Evolutionary conservation across 2,888 invertebrate genomes (phyloP).

Genomic region (Eupithecia insigniata): DNA sequence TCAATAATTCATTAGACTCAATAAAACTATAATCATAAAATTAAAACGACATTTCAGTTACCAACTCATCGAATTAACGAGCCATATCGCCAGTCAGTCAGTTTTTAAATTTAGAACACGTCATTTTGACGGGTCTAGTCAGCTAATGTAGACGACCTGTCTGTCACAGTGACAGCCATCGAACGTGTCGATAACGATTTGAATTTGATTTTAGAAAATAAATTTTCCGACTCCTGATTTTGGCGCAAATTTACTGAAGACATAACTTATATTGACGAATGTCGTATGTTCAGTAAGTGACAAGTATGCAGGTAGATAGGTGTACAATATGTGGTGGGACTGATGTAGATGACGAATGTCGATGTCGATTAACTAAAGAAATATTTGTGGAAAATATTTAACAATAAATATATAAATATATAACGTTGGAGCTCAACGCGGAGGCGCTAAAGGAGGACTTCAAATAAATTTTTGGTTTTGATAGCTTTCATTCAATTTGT

Average conservation of each 20-base stretch:
- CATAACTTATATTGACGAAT: neutral
- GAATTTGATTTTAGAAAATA: conserved; percentile 29
- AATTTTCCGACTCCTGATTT: neutral
- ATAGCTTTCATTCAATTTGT: neutral
- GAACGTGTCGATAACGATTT: conserved; percentile 67
- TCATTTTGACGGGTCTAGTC: conserved; percentile 66
- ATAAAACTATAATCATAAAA: neutral
- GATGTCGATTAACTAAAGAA: too few species aligned
- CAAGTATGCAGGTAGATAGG: too few species aligned
- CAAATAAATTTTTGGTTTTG: neutral
- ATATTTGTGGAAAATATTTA: too few species aligned
- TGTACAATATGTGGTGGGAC: too few species aligned
- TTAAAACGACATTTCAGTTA: neutral
- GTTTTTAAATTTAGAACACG: conserved; percentile 68
- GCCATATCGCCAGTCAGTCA: conserved; percentile 61
- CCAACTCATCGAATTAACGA: neutral
- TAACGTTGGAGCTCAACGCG: too few species aligned
- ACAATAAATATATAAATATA: too few species aligned
- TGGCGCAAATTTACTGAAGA: neutral
- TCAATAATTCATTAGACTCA: neutral
- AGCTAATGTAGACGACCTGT: conserved; percentile 55
- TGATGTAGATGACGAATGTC: too few species aligned
- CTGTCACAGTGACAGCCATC: conserved; percentile 47
- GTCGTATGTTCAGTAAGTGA: neutral
- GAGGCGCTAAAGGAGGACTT: too few species aligned